Base-by-base conservation (phyloP, 1,140 invertebrate species). In the Oryzaephilus surinamensis region DNA sequence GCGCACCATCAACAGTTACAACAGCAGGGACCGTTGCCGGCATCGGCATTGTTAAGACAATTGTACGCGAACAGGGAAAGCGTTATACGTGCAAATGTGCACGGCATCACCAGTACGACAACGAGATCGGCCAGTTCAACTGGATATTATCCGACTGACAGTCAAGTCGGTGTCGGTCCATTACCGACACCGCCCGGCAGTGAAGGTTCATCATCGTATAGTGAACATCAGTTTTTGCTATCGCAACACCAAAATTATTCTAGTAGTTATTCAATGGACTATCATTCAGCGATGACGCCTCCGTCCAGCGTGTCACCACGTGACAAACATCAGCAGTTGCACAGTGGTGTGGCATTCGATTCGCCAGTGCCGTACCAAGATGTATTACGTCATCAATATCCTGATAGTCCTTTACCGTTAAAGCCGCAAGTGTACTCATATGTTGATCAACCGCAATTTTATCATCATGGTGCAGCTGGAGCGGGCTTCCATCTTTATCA, bases 11-110 rank as follows among this genome's bases (percentile, higher is more conserved):
- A 84, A 43, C 79, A 27, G 58, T 69, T 24, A 55, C 76, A 48
- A 46, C 76, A 61, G 30, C 57, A 62, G 47, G 63, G 65, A 6
- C 65, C 69, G 2, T 61, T 79, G 8, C 76, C 89, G 2, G 88
- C 91, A 0, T 89, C 91, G 0, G 86, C 88, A 0, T 70, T 95
- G 2, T 63, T 95, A 0, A 71, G 91, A 3, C 89, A 93, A 58
- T 66, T 96, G 0, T 95, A 95, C 60, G 89, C 85, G 4, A 95
- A 88, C 55, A 70, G 92, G 18, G 92, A 96, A 61, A 93, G 89
- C 55, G 92, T 96, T 2, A 96, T 96, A 48, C 70, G 91, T 14
- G 86, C 86, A 8, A 89, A 86, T 55, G 81, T 87, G n/a, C 80
- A 83, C 43, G 81, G 81, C 10, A 76, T 73, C 13, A 70, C 77